Evolutionary conservation across 2,797 vertebrate species (phyloP).

Genomic region (Thripadectes ignobilis): DNA sequence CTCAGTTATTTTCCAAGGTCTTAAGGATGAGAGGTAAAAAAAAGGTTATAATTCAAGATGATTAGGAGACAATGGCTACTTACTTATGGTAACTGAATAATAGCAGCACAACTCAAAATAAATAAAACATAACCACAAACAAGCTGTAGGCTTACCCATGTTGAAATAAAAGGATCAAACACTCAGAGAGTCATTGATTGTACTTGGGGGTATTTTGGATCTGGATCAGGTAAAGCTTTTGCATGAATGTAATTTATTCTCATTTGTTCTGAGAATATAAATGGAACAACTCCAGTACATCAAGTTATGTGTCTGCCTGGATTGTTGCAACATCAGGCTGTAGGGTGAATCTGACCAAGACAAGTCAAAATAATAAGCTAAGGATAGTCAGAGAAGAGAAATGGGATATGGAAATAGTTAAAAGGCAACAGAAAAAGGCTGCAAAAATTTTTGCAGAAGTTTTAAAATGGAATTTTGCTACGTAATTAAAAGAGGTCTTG

Average conservation of each 20-base stretch:
- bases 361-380: neutral
- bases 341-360: neutral
- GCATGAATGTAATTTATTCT: constrained; percentile 21
- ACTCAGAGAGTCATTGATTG: neutral
- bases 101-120: constrained; percentile 8
- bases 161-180: constrained; percentile 19
- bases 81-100: constrained; percentile 17
- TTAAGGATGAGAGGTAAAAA: neutral
- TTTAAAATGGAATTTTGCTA: neutral
- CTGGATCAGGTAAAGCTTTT: constrained; percentile 6
- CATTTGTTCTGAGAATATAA: neutral
- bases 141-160: neutral
- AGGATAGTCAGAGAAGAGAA: neutral
- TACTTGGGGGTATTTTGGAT: neutral
- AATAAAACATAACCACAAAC: constrained; percentile 22
- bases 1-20: constrained; percentile 12
- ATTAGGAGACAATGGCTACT: neutral
- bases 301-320: neutral
- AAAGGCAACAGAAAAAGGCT: neutral
- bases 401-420: neutral
- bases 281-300: neutral
- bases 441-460: neutral
- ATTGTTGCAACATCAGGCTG: neutral
- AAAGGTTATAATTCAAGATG: constrained; percentile 9
- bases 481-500: neutral